Evolutionary conservation across 1,140 invertebrate species (phyloP).

Genomic region (Heterodera carotae): DNA sequence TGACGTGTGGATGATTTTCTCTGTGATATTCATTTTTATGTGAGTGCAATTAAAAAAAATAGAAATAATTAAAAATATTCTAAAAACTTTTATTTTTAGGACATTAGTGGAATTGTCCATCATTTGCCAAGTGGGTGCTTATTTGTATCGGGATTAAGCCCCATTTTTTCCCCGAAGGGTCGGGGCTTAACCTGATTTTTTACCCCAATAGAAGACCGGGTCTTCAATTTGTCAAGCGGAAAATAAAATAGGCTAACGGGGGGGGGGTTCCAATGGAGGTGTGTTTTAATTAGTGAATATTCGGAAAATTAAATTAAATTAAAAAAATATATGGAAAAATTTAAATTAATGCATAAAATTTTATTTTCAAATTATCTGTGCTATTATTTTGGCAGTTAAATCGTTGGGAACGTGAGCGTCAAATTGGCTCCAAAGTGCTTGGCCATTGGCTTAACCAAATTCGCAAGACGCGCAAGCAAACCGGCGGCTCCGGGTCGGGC

Average conservation of each 20-base stretch:
- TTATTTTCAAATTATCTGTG: background rate
- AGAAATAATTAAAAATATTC: constrained; percentile 50
- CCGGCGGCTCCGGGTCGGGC: constrained; percentile 32
- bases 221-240: too few relatives aligned
- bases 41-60: constrained; percentile 13
- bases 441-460: constrained; percentile 66
- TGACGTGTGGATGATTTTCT: constrained; percentile 65
- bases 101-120: constrained; percentile 64
- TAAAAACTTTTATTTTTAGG: constrained; percentile 60
- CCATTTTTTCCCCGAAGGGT: too few relatives aligned
- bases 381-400: constrained; percentile 27
- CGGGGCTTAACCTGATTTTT: too few relatives aligned
- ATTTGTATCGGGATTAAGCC: too few relatives aligned
- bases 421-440: constrained; percentile 64
- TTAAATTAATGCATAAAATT: background rate
- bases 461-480: constrained; percentile 61
- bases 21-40: constrained; percentile 57
- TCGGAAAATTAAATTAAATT: constrained; percentile 24
- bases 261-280: too few relatives aligned
- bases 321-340: constrained; percentile 17
- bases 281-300: too few relatives aligned
- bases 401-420: constrained; percentile 63
- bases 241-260: too few relatives aligned
- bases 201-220: too few relatives aligned
- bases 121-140: constrained; percentile 58